Conservation (phyloP, 2,797 vertebrate genomes). For the Peromyscus melanophrys region DNA sequence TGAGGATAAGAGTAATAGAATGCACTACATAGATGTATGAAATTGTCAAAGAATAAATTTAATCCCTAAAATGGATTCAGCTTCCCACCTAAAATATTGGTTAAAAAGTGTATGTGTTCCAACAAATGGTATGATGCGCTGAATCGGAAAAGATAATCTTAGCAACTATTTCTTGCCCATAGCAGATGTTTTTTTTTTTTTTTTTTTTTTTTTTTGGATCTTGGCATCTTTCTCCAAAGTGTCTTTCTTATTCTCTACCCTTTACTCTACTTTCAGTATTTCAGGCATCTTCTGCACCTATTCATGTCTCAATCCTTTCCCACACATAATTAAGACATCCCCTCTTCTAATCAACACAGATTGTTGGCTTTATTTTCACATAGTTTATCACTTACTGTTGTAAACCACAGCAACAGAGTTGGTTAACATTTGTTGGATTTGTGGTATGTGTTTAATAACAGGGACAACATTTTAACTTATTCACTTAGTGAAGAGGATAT, state of each 20-base stretch:
- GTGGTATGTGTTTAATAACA: neutral
- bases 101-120: neutral
- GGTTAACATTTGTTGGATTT: neutral
- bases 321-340: neutral
- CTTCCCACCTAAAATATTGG: neutral
- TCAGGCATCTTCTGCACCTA: neutral
- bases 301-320: neutral
- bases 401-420: neutral
- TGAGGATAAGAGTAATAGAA: neutral
- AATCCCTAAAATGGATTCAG: neutral
- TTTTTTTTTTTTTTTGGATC: conserved; percentile 57
- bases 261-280: conserved; percentile 18
- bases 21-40: neutral
- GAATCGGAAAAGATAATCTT: conserved; percentile 13
- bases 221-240: neutral
- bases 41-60: neutral
- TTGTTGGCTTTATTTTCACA: neutral
- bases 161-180: neutral
- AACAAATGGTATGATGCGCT: neutral
- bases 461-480: neutral
- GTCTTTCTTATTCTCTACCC: neutral
- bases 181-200: conserved; percentile 34
- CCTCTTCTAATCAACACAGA: neutral
- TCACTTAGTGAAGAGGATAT: neutral
- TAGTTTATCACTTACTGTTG: neutral